Conservation (phyloP, 2,113 vertebrate species). For the Percopsis transmontana region DNA sequence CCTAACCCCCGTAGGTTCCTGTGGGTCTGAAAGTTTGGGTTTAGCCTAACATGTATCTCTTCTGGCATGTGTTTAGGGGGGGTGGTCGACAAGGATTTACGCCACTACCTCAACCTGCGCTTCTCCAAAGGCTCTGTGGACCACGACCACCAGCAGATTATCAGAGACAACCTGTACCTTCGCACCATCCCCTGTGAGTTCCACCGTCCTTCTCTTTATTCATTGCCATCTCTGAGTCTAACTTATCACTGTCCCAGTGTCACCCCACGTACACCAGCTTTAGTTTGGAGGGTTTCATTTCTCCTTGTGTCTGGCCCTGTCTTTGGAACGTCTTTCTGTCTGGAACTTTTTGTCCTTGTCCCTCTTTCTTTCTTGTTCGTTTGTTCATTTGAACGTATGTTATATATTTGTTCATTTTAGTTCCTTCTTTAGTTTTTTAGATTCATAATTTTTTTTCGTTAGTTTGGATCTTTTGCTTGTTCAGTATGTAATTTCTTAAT, state of each 20-base stretch:
- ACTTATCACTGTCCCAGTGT: not conserved
- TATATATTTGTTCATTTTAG: slow-evolving; percentile 1
- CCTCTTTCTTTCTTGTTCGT: slow-evolving; percentile 21
- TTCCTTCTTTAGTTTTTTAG: slow-evolving; percentile 27
- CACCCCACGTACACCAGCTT: not conserved
- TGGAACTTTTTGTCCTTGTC: slow-evolving; percentile 11
- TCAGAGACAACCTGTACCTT: slow-evolving; percentile 99
- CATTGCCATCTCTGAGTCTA: not conserved
- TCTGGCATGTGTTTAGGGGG: slow-evolving; percentile 81
- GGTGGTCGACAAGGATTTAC: slow-evolving; percentile 98
- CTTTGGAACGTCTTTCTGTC: slow-evolving; percentile 16
- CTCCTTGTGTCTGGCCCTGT: slow-evolving; percentile 9
- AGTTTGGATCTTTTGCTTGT: slow-evolving; percentile 1
- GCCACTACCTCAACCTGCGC: slow-evolving; percentile 98
- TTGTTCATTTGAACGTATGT: not conserved
- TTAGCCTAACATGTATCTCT: slow-evolving; percentile 17
- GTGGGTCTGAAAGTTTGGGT: not conserved
- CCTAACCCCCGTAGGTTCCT: not conserved
- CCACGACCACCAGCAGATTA: slow-evolving; percentile 99
- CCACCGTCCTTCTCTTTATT: slow-evolving; percentile 7
- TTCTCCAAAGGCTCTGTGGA: slow-evolving; percentile 99
- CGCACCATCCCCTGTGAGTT: slow-evolving; percentile 98
- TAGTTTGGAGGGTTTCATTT: slow-evolving; percentile 10
- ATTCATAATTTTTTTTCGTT: slow-evolving; percentile 15
- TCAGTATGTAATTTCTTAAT: slow-evolving; percentile 25